phyloP scores from a whole-genome alignment of 2,113 vertebrate species.

The Cathartes aura region DNA sequence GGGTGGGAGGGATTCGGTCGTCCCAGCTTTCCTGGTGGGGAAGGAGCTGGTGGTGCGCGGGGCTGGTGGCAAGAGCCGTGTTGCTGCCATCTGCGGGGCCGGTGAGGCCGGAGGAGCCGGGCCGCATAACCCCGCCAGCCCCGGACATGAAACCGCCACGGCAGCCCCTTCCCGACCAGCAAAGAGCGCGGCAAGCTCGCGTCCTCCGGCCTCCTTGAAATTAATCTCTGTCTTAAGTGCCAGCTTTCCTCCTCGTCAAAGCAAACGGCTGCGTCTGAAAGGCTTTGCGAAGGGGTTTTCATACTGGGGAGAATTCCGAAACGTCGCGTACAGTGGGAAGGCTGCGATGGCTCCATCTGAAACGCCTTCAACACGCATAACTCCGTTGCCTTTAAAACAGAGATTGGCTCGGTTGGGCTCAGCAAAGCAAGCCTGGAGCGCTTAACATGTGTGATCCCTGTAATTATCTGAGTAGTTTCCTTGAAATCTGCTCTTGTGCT shows the following conservation, averaged over 20 bases:
- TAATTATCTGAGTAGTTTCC: not conserved
- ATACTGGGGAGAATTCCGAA: not conserved
- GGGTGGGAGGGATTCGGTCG: fast-evolving
- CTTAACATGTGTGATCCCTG: fast-evolving
- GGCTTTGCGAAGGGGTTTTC: not conserved
- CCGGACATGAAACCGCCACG: fast-evolving
- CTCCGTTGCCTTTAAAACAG: fast-evolving
- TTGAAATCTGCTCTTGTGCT: not conserved
- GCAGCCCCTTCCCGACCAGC: not conserved
- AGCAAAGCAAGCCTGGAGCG: fast-evolving
- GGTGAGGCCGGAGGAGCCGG: not conserved
- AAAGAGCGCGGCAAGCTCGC: fast-evolving
- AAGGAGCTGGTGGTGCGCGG: not conserved
- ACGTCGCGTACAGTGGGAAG: fast-evolving
- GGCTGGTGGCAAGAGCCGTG: not conserved
- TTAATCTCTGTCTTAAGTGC: not conserved
- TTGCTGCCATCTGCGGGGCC: fast-evolving
- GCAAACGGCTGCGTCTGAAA: not conserved
- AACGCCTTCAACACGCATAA: fast-evolving
- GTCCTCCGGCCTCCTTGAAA: not conserved
- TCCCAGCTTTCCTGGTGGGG: fast-evolving
- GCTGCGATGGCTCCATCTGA: not conserved
- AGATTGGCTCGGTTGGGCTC: not conserved
- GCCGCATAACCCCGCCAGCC: not conserved
- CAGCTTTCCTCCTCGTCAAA: not conserved